phyloP scores from a whole-genome alignment of 2,888 invertebrate species.

The Crossocerus cetratus region DNA sequence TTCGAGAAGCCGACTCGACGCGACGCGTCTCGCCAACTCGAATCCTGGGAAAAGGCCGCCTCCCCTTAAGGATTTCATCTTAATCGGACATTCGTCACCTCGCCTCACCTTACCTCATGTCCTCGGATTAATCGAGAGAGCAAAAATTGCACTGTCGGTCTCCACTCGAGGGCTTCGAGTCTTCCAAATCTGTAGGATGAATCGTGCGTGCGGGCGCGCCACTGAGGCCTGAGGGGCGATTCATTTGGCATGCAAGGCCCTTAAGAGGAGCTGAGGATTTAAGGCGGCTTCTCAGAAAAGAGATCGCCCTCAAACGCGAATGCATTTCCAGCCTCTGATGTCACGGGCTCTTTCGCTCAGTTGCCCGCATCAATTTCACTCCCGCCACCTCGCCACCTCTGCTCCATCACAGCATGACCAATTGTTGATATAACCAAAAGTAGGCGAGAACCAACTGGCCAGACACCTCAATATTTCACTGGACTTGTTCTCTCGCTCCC shows the following conservation, averaged over 20 bases:
- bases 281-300: conserved; percentile 12
- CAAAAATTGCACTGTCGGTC: too few relatives aligned
- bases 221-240: conserved; percentile 10
- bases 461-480: conserved; percentile 14
- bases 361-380: too few relatives aligned
- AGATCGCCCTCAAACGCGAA: conserved; percentile 33
- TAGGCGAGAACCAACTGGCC: conserved; percentile 26
- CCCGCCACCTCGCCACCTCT: conserved; percentile 48
- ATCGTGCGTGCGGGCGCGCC: background rate
- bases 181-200: background rate
- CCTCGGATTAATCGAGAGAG: too few relatives aligned
- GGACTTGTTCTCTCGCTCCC: conserved; percentile 10
- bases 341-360: conserved; percentile 40
- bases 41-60: too few relatives aligned
- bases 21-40: too few relatives aligned
- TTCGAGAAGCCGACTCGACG: too few relatives aligned
- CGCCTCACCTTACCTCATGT: too few relatives aligned
- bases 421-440: conserved; percentile 46
- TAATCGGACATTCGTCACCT: too few relatives aligned
- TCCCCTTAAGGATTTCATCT: too few relatives aligned
- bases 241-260: conserved; percentile 19
- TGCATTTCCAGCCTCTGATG: conserved; percentile 68
- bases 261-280: conserved; percentile 48
- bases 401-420: conserved; percentile 27
- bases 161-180: too few relatives aligned